phyloP scores from a whole-genome alignment of 2,888 invertebrate species.

The Halocaridina rubra region DNA sequence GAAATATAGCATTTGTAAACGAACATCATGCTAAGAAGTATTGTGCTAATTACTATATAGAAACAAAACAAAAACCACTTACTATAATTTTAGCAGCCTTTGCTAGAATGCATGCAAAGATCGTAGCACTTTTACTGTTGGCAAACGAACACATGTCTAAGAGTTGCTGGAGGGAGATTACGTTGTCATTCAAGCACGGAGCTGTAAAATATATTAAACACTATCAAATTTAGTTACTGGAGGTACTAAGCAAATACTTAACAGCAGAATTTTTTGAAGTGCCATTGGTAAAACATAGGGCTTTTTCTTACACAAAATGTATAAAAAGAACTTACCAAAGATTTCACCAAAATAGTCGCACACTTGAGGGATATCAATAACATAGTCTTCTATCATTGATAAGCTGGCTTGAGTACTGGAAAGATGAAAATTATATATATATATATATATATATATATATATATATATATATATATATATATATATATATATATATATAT shows the following conservation, averaged over 20 bases:
- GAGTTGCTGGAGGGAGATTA: slow-evolving; percentile 29
- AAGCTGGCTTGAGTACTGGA: slow-evolving; percentile 12
- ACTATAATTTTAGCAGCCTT: slow-evolving; percentile 43
- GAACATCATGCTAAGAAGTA: background rate
- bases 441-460: background rate
- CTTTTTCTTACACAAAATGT: too few relatives aligned
- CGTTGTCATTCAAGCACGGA: slow-evolving; percentile 48
- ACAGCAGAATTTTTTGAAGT: too few relatives aligned
- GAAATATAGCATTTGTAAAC: background rate
- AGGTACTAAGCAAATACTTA: too few relatives aligned
- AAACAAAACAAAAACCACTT: background rate
- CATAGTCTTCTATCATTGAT: slow-evolving; percentile 36
- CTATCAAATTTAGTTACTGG: too few relatives aligned
- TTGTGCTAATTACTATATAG: background rate
- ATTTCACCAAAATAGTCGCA: slow-evolving; percentile 51
- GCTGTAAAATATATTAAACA: slow-evolving; percentile 21
- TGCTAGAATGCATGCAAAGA: slow-evolving; percentile 43
- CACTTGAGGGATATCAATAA: slow-evolving; percentile 58
- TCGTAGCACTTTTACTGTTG: slow-evolving; percentile 9
- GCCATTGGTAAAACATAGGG: too few relatives aligned
- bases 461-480: background rate
- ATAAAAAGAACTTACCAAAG: slow-evolving; percentile 31
- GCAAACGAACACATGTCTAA: slow-evolving; percentile 11
- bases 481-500: background rate
- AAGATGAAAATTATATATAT: too few relatives aligned